Percentiles rank a stretch among this genome's conserved stretches.
Evolutionary conservation across 2,888 invertebrate genomes (phyloP).

Genomic region (Thysanoteuthis rhombus): DNA sequence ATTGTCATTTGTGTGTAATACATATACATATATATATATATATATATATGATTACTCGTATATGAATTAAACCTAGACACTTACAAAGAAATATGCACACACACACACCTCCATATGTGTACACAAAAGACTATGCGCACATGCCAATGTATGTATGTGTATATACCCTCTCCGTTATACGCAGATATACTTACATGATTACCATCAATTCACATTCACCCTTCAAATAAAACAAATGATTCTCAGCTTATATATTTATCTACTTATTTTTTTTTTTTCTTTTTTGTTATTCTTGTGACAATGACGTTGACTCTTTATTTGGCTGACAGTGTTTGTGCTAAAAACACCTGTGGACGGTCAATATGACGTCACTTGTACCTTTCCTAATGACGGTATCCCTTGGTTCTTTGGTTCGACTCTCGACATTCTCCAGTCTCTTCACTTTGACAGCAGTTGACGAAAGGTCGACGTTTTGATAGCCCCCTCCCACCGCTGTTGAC

Average conservation of each 20-base stretch:
- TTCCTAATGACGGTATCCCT: neutral
- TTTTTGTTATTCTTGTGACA: neutral
- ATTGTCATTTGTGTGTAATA: neutral
- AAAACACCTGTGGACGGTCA: neutral
- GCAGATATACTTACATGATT: too few species aligned
- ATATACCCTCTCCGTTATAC: neutral
- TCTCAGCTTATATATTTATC: neutral
- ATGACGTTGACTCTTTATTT: neutral
- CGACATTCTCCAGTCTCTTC: neutral
- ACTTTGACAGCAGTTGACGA: neutral
- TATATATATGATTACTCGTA: neutral
- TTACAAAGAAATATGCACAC: neutral
- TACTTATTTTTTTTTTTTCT: neutral
- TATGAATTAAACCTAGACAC: too few species aligned
- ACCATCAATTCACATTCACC: too few species aligned
- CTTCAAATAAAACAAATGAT: too few species aligned
- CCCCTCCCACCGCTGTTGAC: neutral
- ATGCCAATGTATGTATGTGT: neutral
- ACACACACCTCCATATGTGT: neutral
- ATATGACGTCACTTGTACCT: neutral
- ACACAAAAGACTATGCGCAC: neutral
- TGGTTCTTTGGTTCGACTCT: neutral
- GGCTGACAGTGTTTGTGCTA: neutral
- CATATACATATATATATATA: neutral
- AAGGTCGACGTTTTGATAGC: neutral